These are phyloP conservation scores for Mobula hypostoma DNA, from an alignment of 2,113 vertebrate genomes.

Conservation along the genomic window DNA sequence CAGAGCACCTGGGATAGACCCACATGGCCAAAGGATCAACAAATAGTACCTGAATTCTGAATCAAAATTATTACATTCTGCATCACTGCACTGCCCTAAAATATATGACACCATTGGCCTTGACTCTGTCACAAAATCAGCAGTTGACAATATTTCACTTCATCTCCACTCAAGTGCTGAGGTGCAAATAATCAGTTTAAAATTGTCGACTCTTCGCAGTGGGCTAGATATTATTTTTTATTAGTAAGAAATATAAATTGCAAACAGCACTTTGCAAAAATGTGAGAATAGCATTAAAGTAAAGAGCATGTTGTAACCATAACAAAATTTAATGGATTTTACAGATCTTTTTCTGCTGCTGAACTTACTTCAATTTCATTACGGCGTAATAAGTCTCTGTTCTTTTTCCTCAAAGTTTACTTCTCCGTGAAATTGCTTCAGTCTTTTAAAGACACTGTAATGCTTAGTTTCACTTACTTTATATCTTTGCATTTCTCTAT, in stretches of 20 bases:
- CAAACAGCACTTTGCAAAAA: neutral
- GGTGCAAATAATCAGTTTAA: neutral
- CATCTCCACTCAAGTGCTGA: neutral
- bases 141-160: neutral
- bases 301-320: neutral
- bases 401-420: neutral
- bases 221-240: neutral
- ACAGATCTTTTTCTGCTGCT: neutral
- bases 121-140: neutral
- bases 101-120: neutral
- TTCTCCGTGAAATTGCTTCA: neutral
- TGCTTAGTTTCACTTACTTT: neutral
- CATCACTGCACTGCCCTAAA: too few species aligned
- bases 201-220: neutral
- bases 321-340: neutral
- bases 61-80: too few species aligned
- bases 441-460: neutral
- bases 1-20: too few species aligned
- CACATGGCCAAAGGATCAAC: too few species aligned
- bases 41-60: too few species aligned
- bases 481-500: neutral
- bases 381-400: neutral
- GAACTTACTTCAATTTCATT: neutral
- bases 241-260: neutral
- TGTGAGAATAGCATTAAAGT: neutral